phyloP scores from a whole-genome alignment of 1,140 invertebrate species.

The Colletes gigas region DNA sequence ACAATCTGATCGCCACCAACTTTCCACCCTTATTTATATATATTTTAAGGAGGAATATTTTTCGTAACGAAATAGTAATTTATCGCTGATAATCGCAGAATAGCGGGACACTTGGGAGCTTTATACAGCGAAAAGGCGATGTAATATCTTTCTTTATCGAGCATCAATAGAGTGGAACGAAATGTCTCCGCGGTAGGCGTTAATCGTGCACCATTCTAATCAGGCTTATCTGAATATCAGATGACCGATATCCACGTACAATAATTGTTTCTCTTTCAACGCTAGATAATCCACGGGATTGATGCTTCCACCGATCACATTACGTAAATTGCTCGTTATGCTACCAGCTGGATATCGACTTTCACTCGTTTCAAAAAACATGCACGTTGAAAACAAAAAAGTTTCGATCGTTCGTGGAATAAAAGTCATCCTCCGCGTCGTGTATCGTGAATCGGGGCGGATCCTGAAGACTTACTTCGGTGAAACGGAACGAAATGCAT shows the following conservation, averaged over 20 bases:
- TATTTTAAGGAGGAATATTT: too few species aligned
- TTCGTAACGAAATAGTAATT: too few species aligned
- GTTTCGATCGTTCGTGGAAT: background rate
- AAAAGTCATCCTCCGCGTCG: background rate
- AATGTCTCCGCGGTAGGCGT: slow-evolving; percentile 44
- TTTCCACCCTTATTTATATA: too few species aligned
- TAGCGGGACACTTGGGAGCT: background rate
- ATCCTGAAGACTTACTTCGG: too few species aligned
- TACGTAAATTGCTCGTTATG: slow-evolving; percentile 36
- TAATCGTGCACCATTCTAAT: slow-evolving; percentile 66
- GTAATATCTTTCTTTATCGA: slow-evolving; percentile 52
- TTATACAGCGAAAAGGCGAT: background rate
- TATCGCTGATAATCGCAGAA: background rate
- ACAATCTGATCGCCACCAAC: too few species aligned
- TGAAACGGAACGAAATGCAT: too few species aligned
- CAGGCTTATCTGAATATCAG: slow-evolving; percentile 68
- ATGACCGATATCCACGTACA: slow-evolving; percentile 60
- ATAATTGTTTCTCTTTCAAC: slow-evolving; percentile 65
- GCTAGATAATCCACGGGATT: slow-evolving; percentile 72
- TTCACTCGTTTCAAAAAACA: slow-evolving; percentile 9
- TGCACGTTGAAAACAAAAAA: background rate
- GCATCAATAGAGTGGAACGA: slow-evolving; percentile 53
- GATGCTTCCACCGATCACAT: slow-evolving; percentile 58
- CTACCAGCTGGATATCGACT: slow-evolving; percentile 4
- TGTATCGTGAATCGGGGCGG: too few species aligned